These are phyloP conservation scores for Scarus forsteni DNA, from an alignment of 2,797 vertebrate genomes.

Conservation along the genomic window DNA sequence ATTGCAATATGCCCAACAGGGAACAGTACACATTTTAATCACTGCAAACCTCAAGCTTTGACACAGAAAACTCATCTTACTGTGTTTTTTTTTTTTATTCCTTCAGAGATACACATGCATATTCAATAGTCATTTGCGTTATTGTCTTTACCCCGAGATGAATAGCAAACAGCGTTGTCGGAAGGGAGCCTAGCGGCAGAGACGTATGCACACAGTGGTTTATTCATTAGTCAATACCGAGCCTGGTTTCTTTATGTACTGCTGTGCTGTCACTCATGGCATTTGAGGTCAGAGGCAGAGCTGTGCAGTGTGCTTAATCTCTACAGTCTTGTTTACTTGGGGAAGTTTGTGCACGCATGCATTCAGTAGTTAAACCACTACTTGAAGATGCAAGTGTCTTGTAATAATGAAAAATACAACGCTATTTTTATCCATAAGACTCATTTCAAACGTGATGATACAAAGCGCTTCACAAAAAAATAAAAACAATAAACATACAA, in stretches of 20 bases:
- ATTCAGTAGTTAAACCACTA: not conserved
- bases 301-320: slow-evolving; percentile 8
- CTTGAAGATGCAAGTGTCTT: too few species aligned
- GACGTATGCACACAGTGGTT: slow-evolving; percentile 20
- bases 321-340: not conserved
- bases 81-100: slow-evolving; percentile 52
- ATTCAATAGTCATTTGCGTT: slow-evolving; percentile 75
- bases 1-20: slow-evolving; percentile 71
- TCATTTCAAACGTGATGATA: too few species aligned
- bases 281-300: slow-evolving; percentile 10
- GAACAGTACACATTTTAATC: slow-evolving; percentile 80
- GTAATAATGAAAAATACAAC: too few species aligned
- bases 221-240: slow-evolving; percentile 36
- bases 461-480: too few species aligned
- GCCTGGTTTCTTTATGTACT: slow-evolving; percentile 14
- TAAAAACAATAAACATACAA: too few species aligned
- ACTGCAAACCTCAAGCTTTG: slow-evolving; percentile 78
- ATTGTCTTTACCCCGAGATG: slow-evolving; percentile 69
- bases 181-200: slow-evolving; percentile 33
- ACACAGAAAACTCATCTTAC: slow-evolving; percentile 75
- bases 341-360: not conserved
- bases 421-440: too few species aligned
- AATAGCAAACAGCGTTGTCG: slow-evolving; percentile 68
- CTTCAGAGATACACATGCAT: slow-evolving; percentile 70
- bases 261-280: not conserved